phyloP scores from a whole-genome alignment of 2,888 invertebrate species.

The Branchinecta sandiegonensis region DNA sequence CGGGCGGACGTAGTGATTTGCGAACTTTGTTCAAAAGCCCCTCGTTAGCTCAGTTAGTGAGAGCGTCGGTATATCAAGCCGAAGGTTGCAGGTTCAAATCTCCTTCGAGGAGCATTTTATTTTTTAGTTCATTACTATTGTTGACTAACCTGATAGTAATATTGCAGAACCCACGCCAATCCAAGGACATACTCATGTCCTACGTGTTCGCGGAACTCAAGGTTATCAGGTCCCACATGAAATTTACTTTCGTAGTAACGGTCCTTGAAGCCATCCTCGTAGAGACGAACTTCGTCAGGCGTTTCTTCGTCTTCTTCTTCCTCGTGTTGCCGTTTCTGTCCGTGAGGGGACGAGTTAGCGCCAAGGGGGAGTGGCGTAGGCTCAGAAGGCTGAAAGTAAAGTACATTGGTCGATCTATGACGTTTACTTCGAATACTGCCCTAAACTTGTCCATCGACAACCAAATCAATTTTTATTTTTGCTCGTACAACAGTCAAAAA shows the following conservation, averaged over 20 bases:
- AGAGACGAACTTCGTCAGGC: slow-evolving; percentile 74
- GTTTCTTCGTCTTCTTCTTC: slow-evolving; percentile 55
- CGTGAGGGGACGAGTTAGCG: too few relatives aligned
- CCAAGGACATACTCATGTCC: slow-evolving; percentile 89
- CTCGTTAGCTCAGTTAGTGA: too few relatives aligned
- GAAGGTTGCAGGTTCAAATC: too few relatives aligned
- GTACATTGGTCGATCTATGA: too few relatives aligned
- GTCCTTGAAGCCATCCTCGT: slow-evolving; percentile 97
- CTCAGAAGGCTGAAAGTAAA: too few relatives aligned
- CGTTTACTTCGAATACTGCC: too few relatives aligned
- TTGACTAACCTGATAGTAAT: slow-evolving; percentile 69
- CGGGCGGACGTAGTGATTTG: too few relatives aligned
- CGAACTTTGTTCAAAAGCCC: too few relatives aligned
- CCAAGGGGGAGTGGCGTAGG: too few relatives aligned
- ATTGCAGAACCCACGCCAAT: slow-evolving; percentile 92
- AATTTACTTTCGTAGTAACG: slow-evolving; percentile 93
- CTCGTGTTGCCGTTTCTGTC: slow-evolving; percentile 39
- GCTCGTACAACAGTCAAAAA: too few relatives aligned
- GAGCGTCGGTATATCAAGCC: neutral
- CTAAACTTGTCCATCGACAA: too few relatives aligned
- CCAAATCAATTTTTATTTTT: too few relatives aligned
- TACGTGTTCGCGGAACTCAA: slow-evolving; percentile 76
- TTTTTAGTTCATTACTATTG: neutral
- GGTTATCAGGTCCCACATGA: slow-evolving; percentile 55
- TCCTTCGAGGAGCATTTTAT: neutral